These are phyloP conservation scores for Orycteropus afer DNA, from an alignment of 2,113 vertebrate species.

Conservation along the genomic window DNA sequence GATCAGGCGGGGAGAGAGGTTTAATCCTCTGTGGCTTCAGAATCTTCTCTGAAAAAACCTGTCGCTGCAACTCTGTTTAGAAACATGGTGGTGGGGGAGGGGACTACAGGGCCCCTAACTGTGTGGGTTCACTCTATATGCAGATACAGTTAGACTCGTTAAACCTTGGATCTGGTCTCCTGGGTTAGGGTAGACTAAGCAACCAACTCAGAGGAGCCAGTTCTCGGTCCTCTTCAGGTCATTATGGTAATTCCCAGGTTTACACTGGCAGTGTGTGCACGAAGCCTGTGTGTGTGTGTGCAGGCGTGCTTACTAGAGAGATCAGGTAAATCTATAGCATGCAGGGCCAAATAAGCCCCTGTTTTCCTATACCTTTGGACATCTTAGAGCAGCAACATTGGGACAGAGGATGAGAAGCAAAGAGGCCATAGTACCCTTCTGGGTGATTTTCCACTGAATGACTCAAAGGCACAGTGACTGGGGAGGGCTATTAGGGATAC, in stretches of 20 bases:
- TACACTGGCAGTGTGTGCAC: neutral
- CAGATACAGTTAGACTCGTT: neutral
- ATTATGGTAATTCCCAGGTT: slow-evolving; percentile 66
- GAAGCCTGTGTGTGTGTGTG: neutral
- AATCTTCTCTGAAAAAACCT: slow-evolving; percentile 14
- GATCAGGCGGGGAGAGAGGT: neutral
- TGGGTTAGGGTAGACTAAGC: neutral
- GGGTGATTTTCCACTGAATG: slow-evolving; percentile 7
- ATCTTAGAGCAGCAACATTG: neutral
- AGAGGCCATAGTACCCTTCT: neutral
- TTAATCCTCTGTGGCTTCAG: slow-evolving; percentile 44
- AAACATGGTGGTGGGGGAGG: neutral
- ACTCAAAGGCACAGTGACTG: neutral
- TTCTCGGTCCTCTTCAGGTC: neutral
- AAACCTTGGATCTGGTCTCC: neutral
- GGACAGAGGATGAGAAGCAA: neutral
- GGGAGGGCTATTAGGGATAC: neutral
- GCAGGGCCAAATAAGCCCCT: neutral
- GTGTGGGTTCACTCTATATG: neutral
- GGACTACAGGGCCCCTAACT: neutral
- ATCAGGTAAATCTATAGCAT: slow-evolving; percentile 34
- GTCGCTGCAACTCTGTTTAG: neutral
- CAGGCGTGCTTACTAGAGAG: neutral
- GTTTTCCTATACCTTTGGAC: slow-evolving; percentile 57
- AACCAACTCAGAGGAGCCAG: neutral